A percentile compares a stretch with the other conserved stretches of the same genome.
phyloP scores from a whole-genome alignment of 2,113 vertebrate genomes.

The Eonycteris spelaea region DNA sequence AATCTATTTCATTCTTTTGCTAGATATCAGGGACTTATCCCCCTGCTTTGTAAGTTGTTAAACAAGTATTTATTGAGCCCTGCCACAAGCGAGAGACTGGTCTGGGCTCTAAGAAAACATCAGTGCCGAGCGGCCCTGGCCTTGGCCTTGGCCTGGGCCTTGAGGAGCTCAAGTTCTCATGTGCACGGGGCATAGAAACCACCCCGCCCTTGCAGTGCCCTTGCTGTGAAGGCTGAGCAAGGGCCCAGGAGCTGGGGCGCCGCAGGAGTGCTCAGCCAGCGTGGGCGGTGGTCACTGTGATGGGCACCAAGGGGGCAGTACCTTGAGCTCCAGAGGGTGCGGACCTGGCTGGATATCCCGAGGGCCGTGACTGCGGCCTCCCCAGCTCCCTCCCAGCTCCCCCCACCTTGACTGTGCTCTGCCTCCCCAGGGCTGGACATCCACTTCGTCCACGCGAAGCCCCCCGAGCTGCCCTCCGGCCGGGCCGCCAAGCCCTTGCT shows the following conservation, averaged over 20 bases:
- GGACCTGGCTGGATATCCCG: fast-evolving
- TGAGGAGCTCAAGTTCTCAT: fast-evolving
- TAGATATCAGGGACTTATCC: neutral
- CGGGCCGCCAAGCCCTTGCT: constrained; percentile 78
- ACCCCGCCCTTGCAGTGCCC: too few species aligned
- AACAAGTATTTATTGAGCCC: neutral
- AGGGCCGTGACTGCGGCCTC: neutral
- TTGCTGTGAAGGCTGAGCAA: fast-evolving
- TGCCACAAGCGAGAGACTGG: neutral
- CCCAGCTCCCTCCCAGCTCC: fast-evolving
- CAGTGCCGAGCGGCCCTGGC: too few species aligned
- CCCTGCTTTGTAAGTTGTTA: neutral
- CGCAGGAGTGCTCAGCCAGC: fast-evolving
- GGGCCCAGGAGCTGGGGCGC: neutral
- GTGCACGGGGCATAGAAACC: fast-evolving
- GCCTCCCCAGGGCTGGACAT: constrained; percentile 81
- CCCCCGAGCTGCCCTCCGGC: constrained; percentile 66
- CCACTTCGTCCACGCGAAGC: constrained; percentile 84
- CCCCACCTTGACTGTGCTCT: neutral
- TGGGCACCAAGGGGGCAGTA: too few species aligned
- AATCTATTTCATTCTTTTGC: neutral
- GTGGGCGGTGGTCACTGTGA: fast-evolving
- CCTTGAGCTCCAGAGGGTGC: neutral
- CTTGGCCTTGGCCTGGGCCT: neutral
- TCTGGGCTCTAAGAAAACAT: neutral